Conservation (phyloP, 2,113 vertebrate genomes). For the Ctenomys sociabilis region DNA sequence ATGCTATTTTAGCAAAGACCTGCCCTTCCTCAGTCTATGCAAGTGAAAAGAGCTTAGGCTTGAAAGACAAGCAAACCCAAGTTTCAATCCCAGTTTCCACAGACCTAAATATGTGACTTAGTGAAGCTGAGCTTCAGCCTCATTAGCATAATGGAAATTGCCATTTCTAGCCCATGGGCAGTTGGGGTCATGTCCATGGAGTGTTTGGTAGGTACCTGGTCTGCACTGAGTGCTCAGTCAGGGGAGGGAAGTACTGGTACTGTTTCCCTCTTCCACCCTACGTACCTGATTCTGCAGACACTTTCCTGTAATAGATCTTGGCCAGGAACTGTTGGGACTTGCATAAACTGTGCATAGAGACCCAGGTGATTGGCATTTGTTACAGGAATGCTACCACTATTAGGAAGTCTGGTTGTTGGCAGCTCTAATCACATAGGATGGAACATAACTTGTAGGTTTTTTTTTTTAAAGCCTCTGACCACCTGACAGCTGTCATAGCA, state of each 20-base stretch:
- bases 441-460: constrained; percentile 63
- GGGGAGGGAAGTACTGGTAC: too few species aligned
- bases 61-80: background rate
- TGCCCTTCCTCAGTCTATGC: background rate
- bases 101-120: background rate
- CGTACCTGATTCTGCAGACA: background rate
- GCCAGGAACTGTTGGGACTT: constrained; percentile 42
- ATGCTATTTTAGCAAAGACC: background rate
- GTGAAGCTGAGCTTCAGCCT: background rate
- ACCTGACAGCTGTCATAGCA: constrained; percentile 31
- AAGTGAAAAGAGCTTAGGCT: background rate
- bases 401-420: constrained; percentile 55
- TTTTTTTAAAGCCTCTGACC: background rate
- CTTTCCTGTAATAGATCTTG: background rate
- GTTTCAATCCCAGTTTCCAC: background rate
- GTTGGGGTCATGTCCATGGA: accelerated
- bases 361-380: constrained; percentile 64
- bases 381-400: constrained; percentile 51
- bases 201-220: background rate
- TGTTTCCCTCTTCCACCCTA: background rate
- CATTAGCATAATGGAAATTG: background rate
- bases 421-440: constrained; percentile 49
- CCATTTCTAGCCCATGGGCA: background rate
- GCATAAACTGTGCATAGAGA: background rate
- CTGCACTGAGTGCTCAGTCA: background rate